Percentiles rank a stretch among this genome's conserved stretches.
Evolutionary conservation across 2,113 vertebrate genomes (phyloP).

Genomic region (Scopus umbretta): DNA sequence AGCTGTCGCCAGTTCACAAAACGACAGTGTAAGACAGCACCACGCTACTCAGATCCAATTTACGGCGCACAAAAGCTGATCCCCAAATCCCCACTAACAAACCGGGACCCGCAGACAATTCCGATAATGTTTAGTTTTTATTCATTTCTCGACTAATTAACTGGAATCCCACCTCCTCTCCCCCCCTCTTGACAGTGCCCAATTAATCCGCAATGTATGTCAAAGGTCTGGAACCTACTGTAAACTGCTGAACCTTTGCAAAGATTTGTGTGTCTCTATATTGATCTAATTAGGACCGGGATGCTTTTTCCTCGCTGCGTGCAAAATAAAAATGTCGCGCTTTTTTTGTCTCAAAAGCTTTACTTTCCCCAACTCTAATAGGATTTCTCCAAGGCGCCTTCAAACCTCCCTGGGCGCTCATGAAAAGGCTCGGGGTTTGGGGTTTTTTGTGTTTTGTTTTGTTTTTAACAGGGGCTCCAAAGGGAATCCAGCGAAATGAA

Average conservation of each 20-base stretch:
- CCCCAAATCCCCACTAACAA: constrained; percentile 87
- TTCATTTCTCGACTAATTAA: constrained; percentile 95
- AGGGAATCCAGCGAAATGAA: background rate
- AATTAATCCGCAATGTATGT: constrained; percentile 88
- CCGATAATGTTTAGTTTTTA: constrained; percentile 85
- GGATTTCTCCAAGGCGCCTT: constrained; percentile 68
- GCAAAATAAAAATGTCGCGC: constrained; percentile 71
- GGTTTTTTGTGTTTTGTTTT: background rate
- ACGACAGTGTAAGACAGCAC: constrained; percentile 85
- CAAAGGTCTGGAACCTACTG: constrained; percentile 82
- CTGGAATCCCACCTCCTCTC: constrained; percentile 83
- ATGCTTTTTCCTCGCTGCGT: background rate
- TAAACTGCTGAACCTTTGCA: constrained; percentile 78
- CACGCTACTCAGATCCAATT: constrained; percentile 91
- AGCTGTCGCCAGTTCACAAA: constrained; percentile 87
- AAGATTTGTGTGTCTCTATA: constrained; percentile 81
- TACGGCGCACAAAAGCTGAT: constrained; percentile 91
- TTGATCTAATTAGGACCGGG: constrained; percentile 87
- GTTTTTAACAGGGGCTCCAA: background rate
- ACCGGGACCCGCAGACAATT: constrained; percentile 79
- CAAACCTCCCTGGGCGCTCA: background rate
- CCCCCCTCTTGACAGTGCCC: constrained; percentile 83
- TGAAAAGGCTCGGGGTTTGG: background rate
- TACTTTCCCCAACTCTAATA: constrained; percentile 65
- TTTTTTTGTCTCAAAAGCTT: background rate